Percentiles rank a stretch among this genome's conserved stretches.
phyloP scores from a whole-genome alignment of 2,113 vertebrate species.

The Cephalophus harveyi region DNA sequence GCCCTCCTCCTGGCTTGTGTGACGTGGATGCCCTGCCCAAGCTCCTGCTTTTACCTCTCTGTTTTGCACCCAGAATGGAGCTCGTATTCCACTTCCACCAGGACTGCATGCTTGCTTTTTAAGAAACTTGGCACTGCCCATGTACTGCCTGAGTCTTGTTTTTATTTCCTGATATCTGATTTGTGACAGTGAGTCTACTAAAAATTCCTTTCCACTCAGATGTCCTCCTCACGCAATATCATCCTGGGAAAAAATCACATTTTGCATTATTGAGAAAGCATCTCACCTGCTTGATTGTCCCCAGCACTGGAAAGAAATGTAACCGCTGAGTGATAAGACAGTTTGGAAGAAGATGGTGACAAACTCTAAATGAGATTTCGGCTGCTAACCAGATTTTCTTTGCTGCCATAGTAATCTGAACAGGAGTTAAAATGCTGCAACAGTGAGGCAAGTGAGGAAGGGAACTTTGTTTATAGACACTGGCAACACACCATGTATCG shows the following conservation, averaged over 20 bases:
- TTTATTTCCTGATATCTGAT: conserved; percentile 71
- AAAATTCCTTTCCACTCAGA: conserved; percentile 74
- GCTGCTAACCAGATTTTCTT: conserved; percentile 71
- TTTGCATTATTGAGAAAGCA: conserved; percentile 69
- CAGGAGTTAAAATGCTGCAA: conserved; percentile 24
- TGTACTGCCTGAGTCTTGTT: conserved; percentile 65
- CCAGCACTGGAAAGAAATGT: conserved; percentile 64
- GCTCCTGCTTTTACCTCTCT: not conserved
- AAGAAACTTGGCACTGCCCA: conserved; percentile 45
- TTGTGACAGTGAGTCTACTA: conserved; percentile 73
- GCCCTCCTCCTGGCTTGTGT: not conserved
- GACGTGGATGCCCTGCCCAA: not conserved
- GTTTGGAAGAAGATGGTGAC: conserved; percentile 70
- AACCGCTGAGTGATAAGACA: conserved; percentile 70
- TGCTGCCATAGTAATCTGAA: conserved; percentile 61
- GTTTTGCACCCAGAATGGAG: not conserved
- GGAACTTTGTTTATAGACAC: not conserved
- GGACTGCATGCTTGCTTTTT: conserved; percentile 18
- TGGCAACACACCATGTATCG: not conserved
- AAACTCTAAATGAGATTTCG: conserved; percentile 75
- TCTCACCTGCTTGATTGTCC: conserved; percentile 69
- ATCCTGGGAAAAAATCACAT: conserved; percentile 60
- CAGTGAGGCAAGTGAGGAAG: not conserved
- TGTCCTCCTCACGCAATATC: conserved; percentile 62
- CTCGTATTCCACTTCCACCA: not conserved